These are phyloP conservation scores for Pseudomyrmex cubaensis DNA, from an alignment of 1,140 invertebrate species.

Conservation along the genomic window DNA sequence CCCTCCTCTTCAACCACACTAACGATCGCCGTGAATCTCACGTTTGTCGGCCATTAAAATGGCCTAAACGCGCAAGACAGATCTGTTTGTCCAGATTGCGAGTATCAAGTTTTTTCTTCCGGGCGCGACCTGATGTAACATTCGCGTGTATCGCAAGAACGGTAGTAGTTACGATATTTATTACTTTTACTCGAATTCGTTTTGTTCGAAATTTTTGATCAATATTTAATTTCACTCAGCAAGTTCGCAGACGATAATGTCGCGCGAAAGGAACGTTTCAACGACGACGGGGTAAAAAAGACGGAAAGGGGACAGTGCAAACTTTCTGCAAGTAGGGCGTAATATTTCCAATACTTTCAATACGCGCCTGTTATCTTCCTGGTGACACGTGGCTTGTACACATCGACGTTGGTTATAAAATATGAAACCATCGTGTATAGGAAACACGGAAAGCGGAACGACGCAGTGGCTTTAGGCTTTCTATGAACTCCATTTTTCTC, in stretches of 20 bases:
- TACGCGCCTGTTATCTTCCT: slow-evolving; percentile 60
- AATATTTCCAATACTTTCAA: slow-evolving; percentile 77
- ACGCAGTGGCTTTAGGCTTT: slow-evolving; percentile 41
- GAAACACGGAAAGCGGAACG: slow-evolving; percentile 13
- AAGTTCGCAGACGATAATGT: neutral
- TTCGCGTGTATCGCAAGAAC: neutral
- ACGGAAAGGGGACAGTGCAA: slow-evolving; percentile 21
- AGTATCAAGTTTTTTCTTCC: slow-evolving; percentile 68
- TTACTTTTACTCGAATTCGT: too few species aligned
- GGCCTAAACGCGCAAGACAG: slow-evolving; percentile 54
- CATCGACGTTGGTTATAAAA: neutral
- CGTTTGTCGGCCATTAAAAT: slow-evolving; percentile 59
- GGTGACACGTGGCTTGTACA: slow-evolving; percentile 40
- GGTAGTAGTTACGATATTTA: too few species aligned
- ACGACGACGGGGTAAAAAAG: slow-evolving; percentile 37
- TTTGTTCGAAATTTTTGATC: neutral
- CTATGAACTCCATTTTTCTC: slow-evolving; percentile 47
- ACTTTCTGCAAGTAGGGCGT: slow-evolving; percentile 72
- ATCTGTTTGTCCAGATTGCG: slow-evolving; percentile 63
- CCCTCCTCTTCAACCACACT: slow-evolving; percentile 20
- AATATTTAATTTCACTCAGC: neutral
- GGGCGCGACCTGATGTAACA: slow-evolving; percentile 22
- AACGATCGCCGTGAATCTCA: slow-evolving; percentile 58
- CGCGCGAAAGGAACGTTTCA: slow-evolving; percentile 42
- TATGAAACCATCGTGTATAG: neutral